Percentiles rank a stretch among this genome's conserved stretches.
Evolutionary conservation across 2,797 vertebrate genomes (phyloP).

Genomic region (Falco biarmicus): DNA sequence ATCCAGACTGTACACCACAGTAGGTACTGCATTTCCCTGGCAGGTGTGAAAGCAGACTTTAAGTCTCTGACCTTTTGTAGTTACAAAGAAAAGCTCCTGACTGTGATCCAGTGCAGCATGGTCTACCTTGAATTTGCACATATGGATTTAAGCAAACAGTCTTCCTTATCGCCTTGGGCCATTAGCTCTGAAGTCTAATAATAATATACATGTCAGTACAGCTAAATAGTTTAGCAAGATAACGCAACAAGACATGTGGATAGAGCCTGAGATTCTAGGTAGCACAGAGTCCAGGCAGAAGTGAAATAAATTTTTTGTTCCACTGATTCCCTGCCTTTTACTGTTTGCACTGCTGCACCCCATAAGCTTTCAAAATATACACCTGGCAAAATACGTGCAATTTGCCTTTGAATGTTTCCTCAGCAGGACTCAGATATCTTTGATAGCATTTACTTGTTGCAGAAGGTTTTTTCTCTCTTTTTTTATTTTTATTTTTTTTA

Average conservation of each 20-base stretch:
- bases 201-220: constrained; percentile 48
- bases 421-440: neutral
- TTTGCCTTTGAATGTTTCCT: constrained; percentile 17
- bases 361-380: neutral
- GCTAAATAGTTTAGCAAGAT: constrained; percentile 39
- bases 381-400: neutral
- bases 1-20: neutral
- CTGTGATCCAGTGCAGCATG: neutral
- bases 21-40: neutral
- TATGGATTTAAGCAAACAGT: constrained; percentile 12
- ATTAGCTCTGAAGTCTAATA: constrained; percentile 33
- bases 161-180: constrained; percentile 26
- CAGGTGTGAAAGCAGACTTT: neutral
- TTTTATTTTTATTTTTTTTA: neutral
- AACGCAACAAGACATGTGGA: constrained; percentile 5
- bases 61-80: constrained; percentile 9
- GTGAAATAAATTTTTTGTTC: constrained; percentile 1
- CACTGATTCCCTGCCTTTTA: neutral
- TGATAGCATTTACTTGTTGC: constrained; percentile 19
- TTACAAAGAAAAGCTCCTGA: neutral
- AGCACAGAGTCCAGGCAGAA: neutral
- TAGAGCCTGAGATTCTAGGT: neutral
- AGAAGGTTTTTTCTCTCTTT: neutral
- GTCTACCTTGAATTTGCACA: constrained; percentile 42
- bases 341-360: neutral